phyloP scores from a whole-genome alignment of 2,113 vertebrate genomes.

The Coryphaenoides rupestris region DNA sequence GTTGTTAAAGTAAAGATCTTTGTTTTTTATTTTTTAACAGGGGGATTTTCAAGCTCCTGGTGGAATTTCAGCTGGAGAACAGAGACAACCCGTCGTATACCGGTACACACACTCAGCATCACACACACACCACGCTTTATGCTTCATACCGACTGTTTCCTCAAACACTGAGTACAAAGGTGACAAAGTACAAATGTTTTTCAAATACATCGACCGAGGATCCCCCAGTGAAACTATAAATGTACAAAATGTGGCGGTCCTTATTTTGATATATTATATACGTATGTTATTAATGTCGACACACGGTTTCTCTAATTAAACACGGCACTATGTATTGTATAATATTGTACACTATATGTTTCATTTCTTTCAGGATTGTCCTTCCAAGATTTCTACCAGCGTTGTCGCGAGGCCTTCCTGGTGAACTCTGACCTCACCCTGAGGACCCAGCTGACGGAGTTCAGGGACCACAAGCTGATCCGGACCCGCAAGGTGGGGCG shows the following conservation, averaged over 20 bases:
- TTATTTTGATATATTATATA: no score
- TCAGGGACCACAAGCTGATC: slow-evolving; percentile 95
- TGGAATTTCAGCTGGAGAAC: slow-evolving; percentile 90
- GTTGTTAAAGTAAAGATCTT: not conserved
- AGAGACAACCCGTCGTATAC: slow-evolving; percentile 88
- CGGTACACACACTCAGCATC: slow-evolving; percentile 55
- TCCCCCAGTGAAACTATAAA: no score
- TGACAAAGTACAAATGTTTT: no score
- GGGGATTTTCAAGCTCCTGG: slow-evolving; percentile 92
- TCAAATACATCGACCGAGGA: no score
- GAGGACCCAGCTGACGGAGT: slow-evolving; percentile 94
- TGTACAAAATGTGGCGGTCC: no score
- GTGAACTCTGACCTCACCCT: slow-evolving; percentile 96
- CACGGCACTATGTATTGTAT: not conserved
- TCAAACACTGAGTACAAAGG: no score
- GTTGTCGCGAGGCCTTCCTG: slow-evolving; percentile 94
- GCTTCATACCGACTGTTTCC: not conserved
- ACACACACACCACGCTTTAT: fast-evolving
- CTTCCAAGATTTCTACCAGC: slow-evolving; percentile 98
- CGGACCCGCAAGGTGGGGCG: slow-evolving; percentile 85
- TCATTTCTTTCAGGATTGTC: slow-evolving; percentile 77
- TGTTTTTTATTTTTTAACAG: slow-evolving; percentile 59
- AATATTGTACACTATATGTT: not conserved
- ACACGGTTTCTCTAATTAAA: no score
- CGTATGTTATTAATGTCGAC: no score